A percentile compares a stretch with the other conserved stretches of the same genome.
Conservation (phyloP, 2,113 vertebrate genomes). For the Trogon surrucura region DNA sequence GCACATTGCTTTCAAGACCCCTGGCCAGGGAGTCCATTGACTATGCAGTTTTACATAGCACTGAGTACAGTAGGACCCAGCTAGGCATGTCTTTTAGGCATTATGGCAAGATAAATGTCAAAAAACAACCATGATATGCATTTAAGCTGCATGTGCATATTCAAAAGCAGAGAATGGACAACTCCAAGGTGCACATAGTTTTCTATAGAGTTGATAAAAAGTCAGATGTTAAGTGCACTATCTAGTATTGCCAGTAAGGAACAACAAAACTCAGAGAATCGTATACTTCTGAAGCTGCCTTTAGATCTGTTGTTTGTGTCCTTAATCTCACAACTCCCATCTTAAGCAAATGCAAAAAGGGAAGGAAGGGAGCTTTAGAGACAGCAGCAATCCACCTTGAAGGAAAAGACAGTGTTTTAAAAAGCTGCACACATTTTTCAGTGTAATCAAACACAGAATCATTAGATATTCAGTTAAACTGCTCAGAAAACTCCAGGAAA, state of each 20-base stretch:
- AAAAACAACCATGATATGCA: neutral
- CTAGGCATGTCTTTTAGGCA: neutral
- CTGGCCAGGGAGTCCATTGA: neutral
- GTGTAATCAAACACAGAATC: neutral
- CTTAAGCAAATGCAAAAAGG: neutral
- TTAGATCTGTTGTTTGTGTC: neutral
- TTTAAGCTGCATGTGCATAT: neutral
- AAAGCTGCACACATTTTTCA: neutral
- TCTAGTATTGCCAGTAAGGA: neutral
- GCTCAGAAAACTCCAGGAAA: neutral
- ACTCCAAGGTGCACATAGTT: neutral
- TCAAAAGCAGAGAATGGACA: neutral
- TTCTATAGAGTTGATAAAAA: neutral
- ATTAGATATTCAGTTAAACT: neutral
- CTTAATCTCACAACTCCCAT: neutral
- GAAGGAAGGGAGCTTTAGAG: neutral
- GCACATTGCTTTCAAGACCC: neutral
- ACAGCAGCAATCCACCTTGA: neutral
- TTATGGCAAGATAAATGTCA: neutral
- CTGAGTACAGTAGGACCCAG: neutral
- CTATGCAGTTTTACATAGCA: neutral
- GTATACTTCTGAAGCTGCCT: neutral
- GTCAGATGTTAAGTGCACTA: neutral
- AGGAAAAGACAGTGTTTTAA: neutral
- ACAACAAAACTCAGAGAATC: neutral